Evolutionary conservation across 2,888 invertebrate species (phyloP).

Genomic region (Synergus laeviventris): DNA sequence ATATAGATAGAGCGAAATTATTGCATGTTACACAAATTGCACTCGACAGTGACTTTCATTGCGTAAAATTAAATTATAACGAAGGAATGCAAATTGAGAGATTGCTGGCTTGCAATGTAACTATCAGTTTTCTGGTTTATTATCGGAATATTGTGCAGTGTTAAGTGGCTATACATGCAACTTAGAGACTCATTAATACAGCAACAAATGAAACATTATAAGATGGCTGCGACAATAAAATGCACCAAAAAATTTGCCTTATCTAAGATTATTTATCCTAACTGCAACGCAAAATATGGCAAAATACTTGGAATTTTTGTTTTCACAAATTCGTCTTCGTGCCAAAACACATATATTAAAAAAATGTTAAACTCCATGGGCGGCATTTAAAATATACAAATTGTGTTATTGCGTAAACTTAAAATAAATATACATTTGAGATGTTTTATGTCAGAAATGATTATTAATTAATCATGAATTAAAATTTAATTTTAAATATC

Average conservation of each 20-base stretch:
- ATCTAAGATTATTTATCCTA: too few relatives aligned
- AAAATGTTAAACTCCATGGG: too few relatives aligned
- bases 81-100: constrained; percentile 37
- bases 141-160: constrained; percentile 17
- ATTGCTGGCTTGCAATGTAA: constrained; percentile 24
- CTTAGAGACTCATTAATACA: constrained; percentile 13
- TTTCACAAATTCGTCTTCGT: too few relatives aligned
- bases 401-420: too few relatives aligned
- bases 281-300: too few relatives aligned
- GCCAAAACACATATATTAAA: too few relatives aligned
- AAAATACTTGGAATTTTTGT: too few relatives aligned
- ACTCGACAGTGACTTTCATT: constrained; percentile 33
- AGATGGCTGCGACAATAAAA: not conserved
- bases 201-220: not conserved
- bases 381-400: too few relatives aligned
- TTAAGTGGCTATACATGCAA: constrained; percentile 18
- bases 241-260: not conserved
- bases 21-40: constrained; percentile 32
- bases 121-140: constrained; percentile 34
- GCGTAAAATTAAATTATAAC: constrained; percentile 38
- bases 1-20: constrained; percentile 13
- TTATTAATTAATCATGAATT: not conserved
- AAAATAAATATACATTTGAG: too few relatives aligned
- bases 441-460: too few relatives aligned
- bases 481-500: too few relatives aligned